A percentile compares a stretch with the other conserved stretches of the same genome.
These are phyloP conservation scores for Edolisoma coerulescens DNA, from an alignment of 2,113 vertebrate species.

Conservation along the genomic window DNA sequence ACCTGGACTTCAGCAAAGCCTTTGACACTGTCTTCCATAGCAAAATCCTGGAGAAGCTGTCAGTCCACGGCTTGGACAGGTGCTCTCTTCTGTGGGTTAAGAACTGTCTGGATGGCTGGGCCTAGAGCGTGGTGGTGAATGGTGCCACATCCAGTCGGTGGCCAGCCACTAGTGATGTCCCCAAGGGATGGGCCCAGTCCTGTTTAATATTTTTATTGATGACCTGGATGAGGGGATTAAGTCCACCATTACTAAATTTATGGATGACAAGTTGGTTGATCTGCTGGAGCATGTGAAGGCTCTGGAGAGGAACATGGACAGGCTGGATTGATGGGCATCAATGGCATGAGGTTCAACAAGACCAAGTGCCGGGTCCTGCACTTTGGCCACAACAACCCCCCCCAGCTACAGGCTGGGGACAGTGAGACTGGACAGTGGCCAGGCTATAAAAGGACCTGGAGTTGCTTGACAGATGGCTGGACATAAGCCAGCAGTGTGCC, in stretches of 20 bases:
- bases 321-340: background rate
- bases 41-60: background rate
- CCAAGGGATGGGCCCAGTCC: background rate
- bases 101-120: too few species aligned
- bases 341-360: background rate
- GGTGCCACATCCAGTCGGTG: rapidly evolving
- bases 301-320: background rate
- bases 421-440: background rate
- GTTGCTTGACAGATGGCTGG: background rate
- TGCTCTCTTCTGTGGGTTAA: rapidly evolving
- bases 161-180: too few species aligned
- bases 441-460: background rate
- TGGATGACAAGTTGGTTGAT: background rate
- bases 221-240: background rate
- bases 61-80: too few species aligned
- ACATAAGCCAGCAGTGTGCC: background rate
- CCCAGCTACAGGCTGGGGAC: background rate
- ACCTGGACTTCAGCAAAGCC: background rate
- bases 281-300: background rate
- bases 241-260: too few species aligned
- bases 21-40: background rate
- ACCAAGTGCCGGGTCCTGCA: background rate
- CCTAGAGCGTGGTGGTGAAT: rapidly evolving
- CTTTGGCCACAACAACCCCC: background rate
- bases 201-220: background rate